These are phyloP conservation scores for Drosophila lacteicornis DNA, from an alignment of 1,140 invertebrate genomes.

Conservation along the genomic window DNA sequence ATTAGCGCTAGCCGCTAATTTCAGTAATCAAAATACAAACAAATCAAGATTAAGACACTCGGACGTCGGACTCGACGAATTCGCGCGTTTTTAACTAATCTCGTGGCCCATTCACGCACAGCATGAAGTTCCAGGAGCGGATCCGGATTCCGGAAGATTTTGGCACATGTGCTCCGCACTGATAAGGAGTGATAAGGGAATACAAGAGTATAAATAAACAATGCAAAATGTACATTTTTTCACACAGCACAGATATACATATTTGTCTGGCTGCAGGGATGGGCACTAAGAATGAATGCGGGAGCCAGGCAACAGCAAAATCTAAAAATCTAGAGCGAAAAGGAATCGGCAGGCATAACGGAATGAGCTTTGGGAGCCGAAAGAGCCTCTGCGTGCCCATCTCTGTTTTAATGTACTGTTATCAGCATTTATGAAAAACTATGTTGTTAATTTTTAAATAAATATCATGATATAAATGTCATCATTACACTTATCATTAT, in stretches of 20 bases:
- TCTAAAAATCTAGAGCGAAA: too few species aligned
- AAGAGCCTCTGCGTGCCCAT: too few species aligned
- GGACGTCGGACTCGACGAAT: slow-evolving; percentile 31
- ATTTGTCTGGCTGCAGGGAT: not conserved
- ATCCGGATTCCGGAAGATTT: not conserved
- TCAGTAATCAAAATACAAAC: slow-evolving; percentile 50
- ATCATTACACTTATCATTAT: too few species aligned
- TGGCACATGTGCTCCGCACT: not conserved
- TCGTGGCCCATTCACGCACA: slow-evolving; percentile 38
- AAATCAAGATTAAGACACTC: slow-evolving; percentile 49
- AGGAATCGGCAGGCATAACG: too few species aligned
- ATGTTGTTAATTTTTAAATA: too few species aligned
- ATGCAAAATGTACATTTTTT: not conserved
- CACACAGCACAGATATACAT: not conserved
- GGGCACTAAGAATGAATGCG: too few species aligned
- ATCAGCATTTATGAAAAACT: too few species aligned
- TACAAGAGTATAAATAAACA: not conserved
- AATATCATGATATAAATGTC: too few species aligned
- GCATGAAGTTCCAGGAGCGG: slow-evolving; percentile 36
- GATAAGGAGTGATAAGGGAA: not conserved
- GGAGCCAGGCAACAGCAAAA: too few species aligned
- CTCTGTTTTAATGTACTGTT: too few species aligned
- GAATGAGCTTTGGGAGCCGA: too few species aligned
- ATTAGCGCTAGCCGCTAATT: slow-evolving; percentile 54
- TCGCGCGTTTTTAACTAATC: slow-evolving; percentile 45